Conservation (phyloP, 2,888 invertebrate genomes). For the Tethea ocularis region DNA sequence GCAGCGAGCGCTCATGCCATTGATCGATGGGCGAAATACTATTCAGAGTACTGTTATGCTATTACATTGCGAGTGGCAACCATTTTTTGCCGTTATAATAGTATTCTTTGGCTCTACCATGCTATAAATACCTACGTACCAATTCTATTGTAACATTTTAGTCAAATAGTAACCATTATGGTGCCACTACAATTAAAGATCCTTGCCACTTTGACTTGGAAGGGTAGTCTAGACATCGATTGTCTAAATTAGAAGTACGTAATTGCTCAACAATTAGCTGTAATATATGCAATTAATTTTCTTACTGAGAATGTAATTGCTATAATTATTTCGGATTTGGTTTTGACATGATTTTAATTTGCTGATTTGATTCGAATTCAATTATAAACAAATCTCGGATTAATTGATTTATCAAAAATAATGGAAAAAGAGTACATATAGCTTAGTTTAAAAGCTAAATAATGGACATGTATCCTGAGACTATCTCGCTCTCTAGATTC, state of each 20-base stretch:
- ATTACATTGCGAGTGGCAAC: no score
- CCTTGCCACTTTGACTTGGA: conserved; percentile 6
- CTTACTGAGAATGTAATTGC: not conserved
- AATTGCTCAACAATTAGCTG: not conserved
- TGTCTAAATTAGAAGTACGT: not conserved
- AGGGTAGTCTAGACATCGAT: conserved; percentile 3
- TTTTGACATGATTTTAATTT: not conserved
- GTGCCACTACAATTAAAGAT: not conserved
- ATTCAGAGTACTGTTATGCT: no score
- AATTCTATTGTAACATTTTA: no score
- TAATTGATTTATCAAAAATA: not conserved
- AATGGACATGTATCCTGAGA: no score
- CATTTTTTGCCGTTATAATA: no score
- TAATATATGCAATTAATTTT: not conserved
- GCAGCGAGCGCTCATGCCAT: no score
- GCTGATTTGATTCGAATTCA: not conserved
- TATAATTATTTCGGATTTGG: not conserved
- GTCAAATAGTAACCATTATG: not conserved
- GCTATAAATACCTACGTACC: no score
- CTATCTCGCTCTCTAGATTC: no score
- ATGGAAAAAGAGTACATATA: not conserved
- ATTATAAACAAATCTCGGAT: not conserved
- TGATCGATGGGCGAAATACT: no score
- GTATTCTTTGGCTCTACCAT: no score
- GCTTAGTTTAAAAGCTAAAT: no score